Evolutionary conservation across 2,797 vertebrate species (phyloP), one percentile per base, ranked within the genome.

Genomic region (Karalla daura): DNA sequence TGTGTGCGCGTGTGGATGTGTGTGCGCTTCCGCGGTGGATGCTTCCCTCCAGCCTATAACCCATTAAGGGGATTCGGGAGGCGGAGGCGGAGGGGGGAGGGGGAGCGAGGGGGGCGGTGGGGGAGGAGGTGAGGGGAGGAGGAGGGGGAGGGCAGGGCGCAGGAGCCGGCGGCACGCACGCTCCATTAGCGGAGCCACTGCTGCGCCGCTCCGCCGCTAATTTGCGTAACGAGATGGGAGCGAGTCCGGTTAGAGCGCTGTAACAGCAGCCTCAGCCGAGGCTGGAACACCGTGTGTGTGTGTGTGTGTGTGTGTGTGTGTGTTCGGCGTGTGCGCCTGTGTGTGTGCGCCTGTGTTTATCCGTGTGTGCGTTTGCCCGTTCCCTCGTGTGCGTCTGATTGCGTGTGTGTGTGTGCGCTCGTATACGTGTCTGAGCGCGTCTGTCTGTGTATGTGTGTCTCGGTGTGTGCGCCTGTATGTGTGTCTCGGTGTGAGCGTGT

Each of bases 151-250:
- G 12, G 49, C 25, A 70, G 56, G 27, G 63, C 52, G 74, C 84
- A 54, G 83, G 53, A 83, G 83, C 84, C 86, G 70, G 76, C 78
- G 76, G 88, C 87, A 81, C 86, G 76, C 86, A 89, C 87, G 89
- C 88, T 89, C 90, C 90, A 91, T 91, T 91, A 92, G 68, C 84
- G 83, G 85, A 86, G 79, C 83, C 83, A 89, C 88, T 84, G 88
- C 88, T 86, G 87, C 79, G 89, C 86, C 80, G 80, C 87, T 89
- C 84, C 46, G 85, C 73, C 87, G 84, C 77, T 92, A 87, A 92
- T 92, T 92, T 92, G 89, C 88, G 83, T 90, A 91, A 92, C 89
- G 85, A 91, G 88, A 83, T 78, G 74, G 86, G 74, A 86, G 84
- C 80, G 83, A 78, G 81, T 66, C 79, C 68, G 74, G 82, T 81